Evolutionary conservation across 2,888 invertebrate genomes (phyloP), one percentile per base, ranked within the genome.

Genomic region (Liodrosophila aerea): DNA sequence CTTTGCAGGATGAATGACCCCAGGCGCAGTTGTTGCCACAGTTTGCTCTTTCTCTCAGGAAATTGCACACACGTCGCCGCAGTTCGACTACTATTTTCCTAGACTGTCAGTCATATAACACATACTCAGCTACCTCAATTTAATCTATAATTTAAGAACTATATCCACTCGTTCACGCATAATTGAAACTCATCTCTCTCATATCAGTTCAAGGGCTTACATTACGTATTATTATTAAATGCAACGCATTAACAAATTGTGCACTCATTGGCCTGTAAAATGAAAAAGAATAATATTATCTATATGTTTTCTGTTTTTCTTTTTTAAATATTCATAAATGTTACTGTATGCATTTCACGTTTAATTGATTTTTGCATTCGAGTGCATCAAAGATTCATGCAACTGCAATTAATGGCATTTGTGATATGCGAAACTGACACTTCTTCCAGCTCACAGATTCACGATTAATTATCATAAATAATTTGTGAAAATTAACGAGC

Each of bases 1-100:
- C 83, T 82, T 80, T 68, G 66, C 77, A 80, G 83, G 80, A 83
- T 82, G 85, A 83, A 85, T 82, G 85, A 83, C 85, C 82, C 70
- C 83, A 52, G 61, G 60, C 41, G 49, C 56, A 39, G 39, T 39
- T 39, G 39, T 39, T 16, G n/a, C 39, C 9, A 5, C 16, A n/a
- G 4, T 33, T 33, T 11, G 4, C 33, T 11, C 4, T 33, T 11
- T 4, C 33, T n/a, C 30, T 1, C 11, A 13, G 82, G 82, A 81
- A 81, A 84, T 84, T 76, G 85, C 66, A 66, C 82, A 81, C 82
- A 84, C 73, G 82, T 71, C 73, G 82, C 68, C 73, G 70, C 63
- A 16, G 34, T 18, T 39, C 16, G 37, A 15, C 50, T 58, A 54
- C 40, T 51, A 52, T 58, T 62, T 71, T 57, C 12, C 36, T 31